Base-by-base conservation (phyloP, 1,140 invertebrate genomes). In the Platorchestia sp. region DNA sequence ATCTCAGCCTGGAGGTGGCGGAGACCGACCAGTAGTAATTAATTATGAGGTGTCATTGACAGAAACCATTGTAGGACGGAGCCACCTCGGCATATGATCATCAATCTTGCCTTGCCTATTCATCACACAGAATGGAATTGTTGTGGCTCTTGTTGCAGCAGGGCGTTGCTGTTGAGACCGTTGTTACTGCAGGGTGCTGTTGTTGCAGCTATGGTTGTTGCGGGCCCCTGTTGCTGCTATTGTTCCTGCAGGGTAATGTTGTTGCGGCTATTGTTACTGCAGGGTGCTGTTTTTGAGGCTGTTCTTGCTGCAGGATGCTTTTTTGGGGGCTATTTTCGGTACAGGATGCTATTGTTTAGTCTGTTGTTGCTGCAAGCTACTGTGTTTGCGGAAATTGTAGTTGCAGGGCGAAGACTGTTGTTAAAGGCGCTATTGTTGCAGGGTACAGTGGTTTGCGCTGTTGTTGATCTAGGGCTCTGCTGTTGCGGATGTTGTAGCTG, bases 11-110 rank as follows among this genome's bases (percentile, higher is more conserved):
- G 10, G 36, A 75, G 59, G 59, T 27, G 59, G 27, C 27, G 59
- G 59, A 75, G 36, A 75, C 59, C 27, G 59, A 75, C 14, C 59
- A 22, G 59, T 36, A 75, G 7, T 75, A 75, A 75, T 75, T 75
- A 75, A 75, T 75, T 75, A 75, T 75, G 59, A 75, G 59, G 59
- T 75, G 59, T 75, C 59, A 75, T 75, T 75, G 59, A 75, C 59
- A 75, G 59, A 75, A 75, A 75, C 59, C 59, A 36, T 75, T 75
- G 59, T 75, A 75, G 59, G 27, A 75, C 59, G 59, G 59, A 75
- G 27, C 14, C 47, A 51, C 59, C 59, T 75, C 59, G 59, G 10
- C 59, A 75, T 75, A 75, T 75, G 59, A 14, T 36, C 59, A 75
- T 75, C 59, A 75, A 75, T 75, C 59, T 75, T 75, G 59, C 59